Evolutionary conservation across 2,797 vertebrate genomes (phyloP), one percentile per base, ranked within the genome.

Genomic region (Enteromius unitaeniatus): DNA sequence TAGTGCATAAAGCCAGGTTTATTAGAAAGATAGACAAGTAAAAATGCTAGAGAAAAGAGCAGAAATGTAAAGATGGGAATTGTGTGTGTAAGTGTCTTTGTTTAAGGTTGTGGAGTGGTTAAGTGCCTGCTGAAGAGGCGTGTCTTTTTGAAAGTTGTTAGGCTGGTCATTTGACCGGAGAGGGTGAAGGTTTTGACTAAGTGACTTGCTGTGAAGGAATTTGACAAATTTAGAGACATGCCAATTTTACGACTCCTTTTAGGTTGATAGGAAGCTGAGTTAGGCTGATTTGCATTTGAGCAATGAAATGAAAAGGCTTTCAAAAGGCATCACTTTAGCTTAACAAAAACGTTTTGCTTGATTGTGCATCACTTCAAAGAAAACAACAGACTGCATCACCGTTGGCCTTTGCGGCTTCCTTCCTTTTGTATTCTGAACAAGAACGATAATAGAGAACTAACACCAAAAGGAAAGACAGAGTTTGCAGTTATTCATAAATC

Each of bases 1-100:
- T 58, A 23, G 6, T 60, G 13, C 15, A 26, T n/a, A 37, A 58
- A 15, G 1, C 1, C 21, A 40, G 31, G 0, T 40, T 26, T 58
- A 17, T 58, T 58, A 40, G 11, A 37, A 55, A 76, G 31, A n/a
- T 40, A 55, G 31, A 28, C 58, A 40, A 53, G 80, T 7, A 51
- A 53, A 37, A 17, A 83, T 2, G 2, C 5, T 49, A 67, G 34
- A 49, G 17, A 65, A 21, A 64, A 45, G 31, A 82, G 42, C 42
- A 45, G 79, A 87, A 85, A 55, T 53, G 60, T 65, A 49, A 81
- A 51, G 55, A 81, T 70, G 72, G 76, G 37, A 78, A 75, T 53
- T 79, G 6, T 78, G 55, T 34, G 60, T 67, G 26, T 65, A 28
- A 26, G 55, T 65, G 47, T 15, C 4, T 42, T 47, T 51, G 49